A percentile compares a stretch with the other conserved stretches of the same genome.
These are phyloP conservation scores for Columba livia DNA, from an alignment of 2,113 vertebrate genomes.

Conservation along the genomic window DNA sequence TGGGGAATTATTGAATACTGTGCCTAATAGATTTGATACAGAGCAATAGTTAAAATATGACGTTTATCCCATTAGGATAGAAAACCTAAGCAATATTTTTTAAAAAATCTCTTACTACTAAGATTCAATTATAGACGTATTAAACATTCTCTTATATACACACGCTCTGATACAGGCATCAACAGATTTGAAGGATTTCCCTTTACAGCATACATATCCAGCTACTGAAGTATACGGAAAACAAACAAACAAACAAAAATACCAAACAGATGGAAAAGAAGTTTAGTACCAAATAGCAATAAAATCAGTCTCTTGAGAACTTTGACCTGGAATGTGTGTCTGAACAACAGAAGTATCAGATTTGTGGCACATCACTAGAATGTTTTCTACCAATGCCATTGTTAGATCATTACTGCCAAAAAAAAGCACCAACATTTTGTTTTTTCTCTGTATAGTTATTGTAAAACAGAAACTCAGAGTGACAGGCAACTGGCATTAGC, in stretches of 20 bases:
- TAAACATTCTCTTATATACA: neutral
- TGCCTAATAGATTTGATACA: slow-evolving; percentile 71
- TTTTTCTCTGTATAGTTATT: neutral
- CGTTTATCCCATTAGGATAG: slow-evolving; percentile 74
- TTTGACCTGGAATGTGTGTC: fast-evolving
- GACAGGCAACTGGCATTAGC: neutral
- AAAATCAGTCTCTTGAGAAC: neutral
- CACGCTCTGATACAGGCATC: neutral
- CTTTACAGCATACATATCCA: neutral
- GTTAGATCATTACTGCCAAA: neutral
- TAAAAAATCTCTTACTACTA: slow-evolving; percentile 53
- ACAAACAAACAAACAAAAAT: neutral
- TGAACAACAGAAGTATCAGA: neutral
- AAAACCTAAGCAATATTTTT: slow-evolving; percentile 58
- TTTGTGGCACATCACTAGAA: fast-evolving
- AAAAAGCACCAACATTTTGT: neutral
- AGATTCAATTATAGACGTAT: slow-evolving; percentile 68
- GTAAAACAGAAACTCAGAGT: neutral
- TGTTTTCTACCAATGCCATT: neutral
- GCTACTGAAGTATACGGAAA: neutral
- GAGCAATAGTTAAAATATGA: slow-evolving; percentile 72
- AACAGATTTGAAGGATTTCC: neutral
- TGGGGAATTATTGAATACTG: slow-evolving; percentile 73
- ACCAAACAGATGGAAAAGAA: neutral
- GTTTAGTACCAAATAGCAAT: neutral